Base-by-base conservation (phyloP, 2,888 invertebrate species). In the Noctua janthe region DNA sequence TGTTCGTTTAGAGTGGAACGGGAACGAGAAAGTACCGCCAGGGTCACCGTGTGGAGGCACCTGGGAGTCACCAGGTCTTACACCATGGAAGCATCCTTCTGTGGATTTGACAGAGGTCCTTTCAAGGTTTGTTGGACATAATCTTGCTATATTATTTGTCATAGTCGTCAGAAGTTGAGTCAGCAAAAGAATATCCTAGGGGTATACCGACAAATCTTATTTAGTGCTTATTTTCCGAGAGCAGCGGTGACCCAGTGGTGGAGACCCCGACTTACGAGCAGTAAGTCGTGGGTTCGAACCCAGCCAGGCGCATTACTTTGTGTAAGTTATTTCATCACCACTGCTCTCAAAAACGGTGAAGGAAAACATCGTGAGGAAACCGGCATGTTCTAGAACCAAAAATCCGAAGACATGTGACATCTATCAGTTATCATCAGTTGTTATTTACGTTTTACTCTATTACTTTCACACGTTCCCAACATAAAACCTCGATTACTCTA, bases 21-120 rank as follows among this genome's bases (percentile, higher is more conserved):
- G 74, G 97, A 98, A 89, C 97, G 98, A 84, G 99, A 99, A 96
- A 97, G 98, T 83, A 99, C 99, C 4, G 99, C 98, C 8, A 97
- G 99, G 71, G 98, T 99, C 85, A 98, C 98, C 1, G 98, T 98
- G 79, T 99, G 99, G 99, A 96, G 99, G 75, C 98, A 99, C 93
- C 98, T 99, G 84, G 98, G 98, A 35, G 98, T 99, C 80, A 97
- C 97, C 70, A 97, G 98, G 83, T 97, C 97, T 80, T 99, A 99
- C 96, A 99, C 99, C 54, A 98, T 99, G 98, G 99, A 99, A 94
- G 98, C 98, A 77, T 98, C 98, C 75, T 99, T 98, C 95, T 98
- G 98, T 92, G 99, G 99, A 67, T 98, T 98, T 93, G 98, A 98
- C 91, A 97, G 98, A 91, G 98, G 98, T 59, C 97, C 97, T 29